These are phyloP conservation scores for Myotis pilosus DNA, from an alignment of 2,797 vertebrate species.

Conservation along the genomic window DNA sequence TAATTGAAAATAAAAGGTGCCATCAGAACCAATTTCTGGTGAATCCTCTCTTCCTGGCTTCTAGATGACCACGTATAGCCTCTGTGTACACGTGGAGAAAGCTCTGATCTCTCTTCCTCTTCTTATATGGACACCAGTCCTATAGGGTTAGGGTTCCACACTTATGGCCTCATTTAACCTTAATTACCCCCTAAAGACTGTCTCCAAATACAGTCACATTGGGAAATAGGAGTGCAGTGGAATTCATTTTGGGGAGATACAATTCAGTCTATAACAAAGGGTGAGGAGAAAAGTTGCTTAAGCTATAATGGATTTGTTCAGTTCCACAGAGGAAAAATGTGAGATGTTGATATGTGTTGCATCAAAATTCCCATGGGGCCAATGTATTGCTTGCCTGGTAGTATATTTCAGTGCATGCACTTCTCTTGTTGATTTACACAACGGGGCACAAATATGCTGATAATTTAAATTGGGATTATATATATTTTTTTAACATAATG, in stretches of 20 bases:
- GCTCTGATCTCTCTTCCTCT: neutral
- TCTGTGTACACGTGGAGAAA: neutral
- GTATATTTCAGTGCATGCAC: neutral
- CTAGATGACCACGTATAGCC: neutral
- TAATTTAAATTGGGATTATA: neutral
- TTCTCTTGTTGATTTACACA: neutral
- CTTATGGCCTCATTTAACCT: neutral
- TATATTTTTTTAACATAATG: neutral
- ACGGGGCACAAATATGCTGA: neutral
- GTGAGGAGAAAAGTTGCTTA: neutral
- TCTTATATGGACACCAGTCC: neutral
- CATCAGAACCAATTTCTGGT: neutral
- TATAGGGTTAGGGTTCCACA: neutral
- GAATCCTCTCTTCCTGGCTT: neutral
- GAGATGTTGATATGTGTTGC: neutral
- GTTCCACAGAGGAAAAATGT: neutral
- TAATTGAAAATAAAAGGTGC: neutral
- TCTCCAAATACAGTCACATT: neutral
- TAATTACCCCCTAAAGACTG: neutral
- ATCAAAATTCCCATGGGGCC: neutral
- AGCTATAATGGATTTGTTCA: neutral
- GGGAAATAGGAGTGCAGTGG: neutral
- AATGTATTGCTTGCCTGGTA: neutral
- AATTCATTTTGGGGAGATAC: neutral
- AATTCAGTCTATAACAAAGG: neutral